These are phyloP conservation scores for Podocnemis expansa DNA, from an alignment of 2,113 vertebrate genomes.

Conservation along the genomic window DNA sequence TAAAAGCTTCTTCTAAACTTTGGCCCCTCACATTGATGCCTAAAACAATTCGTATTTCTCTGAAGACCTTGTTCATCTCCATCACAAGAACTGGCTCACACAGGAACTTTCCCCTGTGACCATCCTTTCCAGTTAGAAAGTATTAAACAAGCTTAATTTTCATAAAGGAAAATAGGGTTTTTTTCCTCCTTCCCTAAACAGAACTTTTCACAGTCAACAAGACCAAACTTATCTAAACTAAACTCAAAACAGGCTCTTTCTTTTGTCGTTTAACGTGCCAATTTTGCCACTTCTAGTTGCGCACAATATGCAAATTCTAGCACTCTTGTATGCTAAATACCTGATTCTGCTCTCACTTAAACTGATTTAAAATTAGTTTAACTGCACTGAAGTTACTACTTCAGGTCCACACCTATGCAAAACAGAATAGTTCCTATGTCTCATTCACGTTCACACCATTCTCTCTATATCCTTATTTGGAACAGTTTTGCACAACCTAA, in stretches of 20 bases:
- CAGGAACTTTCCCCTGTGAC: background rate
- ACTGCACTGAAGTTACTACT: background rate
- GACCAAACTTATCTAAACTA: background rate
- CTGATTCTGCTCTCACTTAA: background rate
- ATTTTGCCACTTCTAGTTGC: background rate
- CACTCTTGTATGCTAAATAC: background rate
- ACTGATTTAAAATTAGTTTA: too few species aligned
- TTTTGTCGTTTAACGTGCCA: background rate
- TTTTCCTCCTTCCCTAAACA: background rate
- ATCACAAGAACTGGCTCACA: background rate
- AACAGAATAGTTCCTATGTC: background rate
- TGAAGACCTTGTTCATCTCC: background rate
- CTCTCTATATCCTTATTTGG: background rate
- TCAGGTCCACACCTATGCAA: background rate
- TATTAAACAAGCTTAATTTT: background rate
- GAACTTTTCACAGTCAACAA: background rate
- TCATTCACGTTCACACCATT: background rate
- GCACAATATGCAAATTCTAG: background rate
- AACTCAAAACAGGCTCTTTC: background rate
- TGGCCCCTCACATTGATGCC: background rate
- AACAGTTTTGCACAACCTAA: background rate
- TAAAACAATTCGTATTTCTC: background rate
- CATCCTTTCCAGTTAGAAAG: background rate
- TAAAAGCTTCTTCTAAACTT: background rate
- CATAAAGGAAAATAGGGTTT: background rate